These are phyloP conservation scores for Heliangelus exortis DNA, from an alignment of 2,797 vertebrate species.

Conservation along the genomic window DNA sequence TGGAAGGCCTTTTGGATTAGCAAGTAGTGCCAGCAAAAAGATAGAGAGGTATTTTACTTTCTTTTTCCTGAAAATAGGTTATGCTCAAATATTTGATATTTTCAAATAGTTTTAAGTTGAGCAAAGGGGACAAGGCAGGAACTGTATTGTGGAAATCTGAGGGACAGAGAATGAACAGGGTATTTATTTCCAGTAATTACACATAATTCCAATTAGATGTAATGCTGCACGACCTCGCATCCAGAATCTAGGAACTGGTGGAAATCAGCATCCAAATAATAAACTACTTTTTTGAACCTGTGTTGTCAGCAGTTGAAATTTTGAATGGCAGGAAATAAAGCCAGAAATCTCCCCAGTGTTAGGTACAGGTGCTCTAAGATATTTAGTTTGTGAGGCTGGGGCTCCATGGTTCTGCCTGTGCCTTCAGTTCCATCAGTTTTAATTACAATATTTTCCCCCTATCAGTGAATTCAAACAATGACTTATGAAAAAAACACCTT, in stretches of 20 bases:
- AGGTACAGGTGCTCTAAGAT: not conserved
- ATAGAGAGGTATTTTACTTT: not conserved
- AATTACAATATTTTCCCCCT: not conserved
- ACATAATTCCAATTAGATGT: not conserved
- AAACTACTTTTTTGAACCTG: not conserved
- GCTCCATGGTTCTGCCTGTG: not conserved
- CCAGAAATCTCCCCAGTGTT: not conserved
- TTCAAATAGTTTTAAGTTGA: not conserved
- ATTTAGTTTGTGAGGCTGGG: accelerated
- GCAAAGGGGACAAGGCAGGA: not conserved
- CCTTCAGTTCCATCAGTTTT: not conserved
- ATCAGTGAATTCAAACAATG: not conserved
- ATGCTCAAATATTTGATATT: not conserved
- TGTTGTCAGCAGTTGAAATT: not conserved
- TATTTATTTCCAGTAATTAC: not conserved
- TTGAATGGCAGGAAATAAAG: not conserved
- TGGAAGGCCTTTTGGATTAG: not conserved
- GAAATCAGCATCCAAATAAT: not conserved
- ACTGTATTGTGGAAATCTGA: not conserved
- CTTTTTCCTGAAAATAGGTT: not conserved
- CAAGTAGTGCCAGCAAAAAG: not conserved
- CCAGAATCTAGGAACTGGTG: not conserved
- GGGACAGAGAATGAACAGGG: not conserved
- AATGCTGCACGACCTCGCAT: not conserved
- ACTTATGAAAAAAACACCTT: not conserved